Base-by-base conservation (phyloP, 2,113 vertebrate species). In the Gymnobelideus leadbeateri region DNA sequence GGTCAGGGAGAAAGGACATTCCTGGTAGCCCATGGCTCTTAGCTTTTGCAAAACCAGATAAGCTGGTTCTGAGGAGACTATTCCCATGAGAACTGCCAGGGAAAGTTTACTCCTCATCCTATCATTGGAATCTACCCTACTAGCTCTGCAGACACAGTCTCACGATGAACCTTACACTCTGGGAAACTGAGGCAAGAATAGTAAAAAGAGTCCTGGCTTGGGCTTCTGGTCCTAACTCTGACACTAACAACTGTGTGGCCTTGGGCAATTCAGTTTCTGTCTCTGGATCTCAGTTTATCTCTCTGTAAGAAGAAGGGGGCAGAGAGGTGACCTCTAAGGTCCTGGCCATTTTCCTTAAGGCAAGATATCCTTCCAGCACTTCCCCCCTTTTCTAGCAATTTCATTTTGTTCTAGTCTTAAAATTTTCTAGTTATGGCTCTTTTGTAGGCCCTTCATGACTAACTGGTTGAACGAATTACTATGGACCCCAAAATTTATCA, bases 161-260 rank as follows among this genome's bases (percentile, higher is more conserved):
- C 12, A 37, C 3, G 10, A 37, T 12, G 57, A 37, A 28, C 57
- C 12, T 68, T 10, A 31, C 11, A 37, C 10, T 49, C 89, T 4
- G 0, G 84, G 84, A 50, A 50, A 61, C 21, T 23, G 24, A 16
- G 25, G 4, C 12, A 25, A 25, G 43, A 55, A 26, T n/a, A 0
- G 57, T 52, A 52, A 3, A 24, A 8, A 3, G 91, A 57, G 89
- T 12, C 28, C 11, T 24, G n/a, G 28, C 43, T 90, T 26, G 0
- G 0, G 31, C 7, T 49, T 47, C 16, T 89, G 3, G 0, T 31
- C 12, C 43, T n/a, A 16, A 9, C 24, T 4, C 28, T 3, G 25
- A 52, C 26, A 25, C 25, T 37, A 52, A 52, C 52, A 54, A 0
- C 23, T 54, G 6, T 25, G 24, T 54, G 53, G 7, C 53, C 23